Percentiles rank a stretch among this genome's conserved stretches.
Evolutionary conservation across 2,888 invertebrate genomes (phyloP).

Genomic region (Caradrina kadenii): DNA sequence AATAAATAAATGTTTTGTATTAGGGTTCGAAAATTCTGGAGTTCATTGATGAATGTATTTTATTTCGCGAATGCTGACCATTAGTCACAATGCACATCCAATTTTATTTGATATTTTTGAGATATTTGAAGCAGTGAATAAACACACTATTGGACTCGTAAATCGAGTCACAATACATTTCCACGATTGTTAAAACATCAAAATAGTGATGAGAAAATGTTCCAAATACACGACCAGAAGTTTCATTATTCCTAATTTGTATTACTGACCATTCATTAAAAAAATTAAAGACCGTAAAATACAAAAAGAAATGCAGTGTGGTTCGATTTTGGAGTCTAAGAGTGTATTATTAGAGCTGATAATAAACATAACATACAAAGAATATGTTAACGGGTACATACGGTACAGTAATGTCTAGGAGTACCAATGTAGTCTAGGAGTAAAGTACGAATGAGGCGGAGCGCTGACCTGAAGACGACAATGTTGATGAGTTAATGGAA

Average conservation of each 20-base stretch:
- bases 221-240: no score
- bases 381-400: constrained; percentile 37
- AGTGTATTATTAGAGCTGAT: neutral
- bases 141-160: neutral
- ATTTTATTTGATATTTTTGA: constrained; percentile 5
- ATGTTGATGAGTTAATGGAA: constrained; percentile 11
- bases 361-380: constrained; percentile 2
- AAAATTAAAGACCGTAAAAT: no score
- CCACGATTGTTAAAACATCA: no score
- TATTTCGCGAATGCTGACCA: neutral
- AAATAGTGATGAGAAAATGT: no score
- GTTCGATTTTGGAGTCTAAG: neutral
- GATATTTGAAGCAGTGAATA: neutral
- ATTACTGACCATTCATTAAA: no score
- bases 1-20: no score
- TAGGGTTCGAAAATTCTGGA: no score
- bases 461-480: constrained; percentile 39
- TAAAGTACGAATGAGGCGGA: constrained; percentile 23
- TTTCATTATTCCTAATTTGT: no score
- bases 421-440: constrained; percentile 17
- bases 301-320: no score
- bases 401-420: constrained; percentile 32
- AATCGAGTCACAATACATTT: neutral
- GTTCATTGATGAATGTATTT: neutral
- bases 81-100: constrained; percentile 25